These are phyloP conservation scores for Dreissena polymorpha DNA, from an alignment of 1,140 invertebrate genomes.

Conservation along the genomic window DNA sequence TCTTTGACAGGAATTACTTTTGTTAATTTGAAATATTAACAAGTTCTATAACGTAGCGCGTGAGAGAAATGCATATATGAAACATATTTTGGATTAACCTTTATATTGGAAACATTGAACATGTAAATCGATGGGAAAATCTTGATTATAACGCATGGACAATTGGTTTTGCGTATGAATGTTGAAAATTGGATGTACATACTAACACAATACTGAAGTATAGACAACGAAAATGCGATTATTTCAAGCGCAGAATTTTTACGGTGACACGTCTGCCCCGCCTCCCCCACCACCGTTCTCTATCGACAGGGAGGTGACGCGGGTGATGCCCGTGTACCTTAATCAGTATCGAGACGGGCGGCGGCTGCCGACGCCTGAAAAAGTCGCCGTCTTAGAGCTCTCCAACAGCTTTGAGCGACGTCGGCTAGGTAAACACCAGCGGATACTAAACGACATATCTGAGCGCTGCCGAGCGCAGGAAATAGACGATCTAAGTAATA, in stretches of 20 bases:
- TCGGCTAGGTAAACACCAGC: conserved; percentile 67
- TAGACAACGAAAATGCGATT: conserved; percentile 49
- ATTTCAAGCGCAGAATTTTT: conserved; percentile 52
- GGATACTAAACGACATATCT: conserved; percentile 64
- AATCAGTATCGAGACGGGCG: conserved; percentile 61
- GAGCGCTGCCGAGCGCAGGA: conserved; percentile 67
- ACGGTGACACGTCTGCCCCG: conserved; percentile 29
- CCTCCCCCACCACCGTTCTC: conserved; percentile 60
- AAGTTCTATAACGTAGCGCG: too few relatives aligned
- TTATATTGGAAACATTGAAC: too few relatives aligned
- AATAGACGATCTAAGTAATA: conserved; percentile 50
- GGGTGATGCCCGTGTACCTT: conserved; percentile 54
- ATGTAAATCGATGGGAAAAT: too few relatives aligned
- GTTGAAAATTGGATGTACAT: too few relatives aligned
- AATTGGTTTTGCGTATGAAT: too few relatives aligned
- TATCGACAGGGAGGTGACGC: conserved; percentile 50
- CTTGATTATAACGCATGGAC: too few relatives aligned
- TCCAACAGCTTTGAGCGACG: conserved; percentile 65
- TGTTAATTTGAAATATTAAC: too few relatives aligned
- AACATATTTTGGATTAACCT: too few relatives aligned
- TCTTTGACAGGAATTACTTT: too few relatives aligned
- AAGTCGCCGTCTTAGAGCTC: conserved; percentile 64
- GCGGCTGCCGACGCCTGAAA: conserved; percentile 66
- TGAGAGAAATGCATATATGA: too few relatives aligned
- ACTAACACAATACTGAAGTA: neutral